These are phyloP conservation scores for Drosophila pruinosa DNA, from an alignment of 1,140 invertebrate species.

Conservation along the genomic window DNA sequence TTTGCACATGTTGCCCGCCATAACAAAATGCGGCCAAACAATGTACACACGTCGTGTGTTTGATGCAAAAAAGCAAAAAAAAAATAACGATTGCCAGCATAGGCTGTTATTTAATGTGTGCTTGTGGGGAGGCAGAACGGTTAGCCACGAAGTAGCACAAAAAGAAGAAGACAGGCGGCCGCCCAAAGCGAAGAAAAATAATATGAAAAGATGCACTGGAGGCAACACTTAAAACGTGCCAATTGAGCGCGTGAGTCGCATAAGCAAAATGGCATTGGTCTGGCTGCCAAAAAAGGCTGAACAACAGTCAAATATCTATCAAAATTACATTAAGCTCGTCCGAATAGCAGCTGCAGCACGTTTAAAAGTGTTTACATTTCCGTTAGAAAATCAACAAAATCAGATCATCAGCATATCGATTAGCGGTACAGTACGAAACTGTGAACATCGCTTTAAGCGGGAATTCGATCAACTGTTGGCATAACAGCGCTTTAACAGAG, in stretches of 20 bases:
- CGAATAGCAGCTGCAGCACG: constrained; percentile 30
- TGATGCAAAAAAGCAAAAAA: constrained; percentile 32
- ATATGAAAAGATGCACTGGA: constrained; percentile 47
- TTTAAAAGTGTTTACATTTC: constrained; percentile 13
- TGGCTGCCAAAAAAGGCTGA: constrained; percentile 20
- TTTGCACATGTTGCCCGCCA: constrained; percentile 76
- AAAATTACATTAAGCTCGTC: constrained; percentile 55
- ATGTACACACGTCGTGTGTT: constrained; percentile 45
- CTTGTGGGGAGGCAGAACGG: constrained; percentile 21
- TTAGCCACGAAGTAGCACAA: constrained; percentile 48
- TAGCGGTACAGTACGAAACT: neutral
- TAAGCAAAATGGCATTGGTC: constrained; percentile 41
- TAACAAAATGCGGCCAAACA: constrained; percentile 69
- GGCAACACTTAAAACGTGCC: constrained; percentile 59
- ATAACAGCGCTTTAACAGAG: neutral
- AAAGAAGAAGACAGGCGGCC: constrained; percentile 4
- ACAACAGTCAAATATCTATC: constrained; percentile 62
- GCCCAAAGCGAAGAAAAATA: constrained; percentile 32
- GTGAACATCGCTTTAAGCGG: neutral
- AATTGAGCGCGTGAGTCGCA: constrained; percentile 66
- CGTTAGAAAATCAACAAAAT: constrained; percentile 33
- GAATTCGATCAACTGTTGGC: neutral
- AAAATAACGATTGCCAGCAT: constrained; percentile 34
- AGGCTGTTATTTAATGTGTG: constrained; percentile 32
- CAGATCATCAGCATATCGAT: constrained; percentile 5